These are phyloP conservation scores for Ferrisia virgata DNA, from an alignment of 2,888 invertebrate species.

Conservation along the genomic window DNA sequence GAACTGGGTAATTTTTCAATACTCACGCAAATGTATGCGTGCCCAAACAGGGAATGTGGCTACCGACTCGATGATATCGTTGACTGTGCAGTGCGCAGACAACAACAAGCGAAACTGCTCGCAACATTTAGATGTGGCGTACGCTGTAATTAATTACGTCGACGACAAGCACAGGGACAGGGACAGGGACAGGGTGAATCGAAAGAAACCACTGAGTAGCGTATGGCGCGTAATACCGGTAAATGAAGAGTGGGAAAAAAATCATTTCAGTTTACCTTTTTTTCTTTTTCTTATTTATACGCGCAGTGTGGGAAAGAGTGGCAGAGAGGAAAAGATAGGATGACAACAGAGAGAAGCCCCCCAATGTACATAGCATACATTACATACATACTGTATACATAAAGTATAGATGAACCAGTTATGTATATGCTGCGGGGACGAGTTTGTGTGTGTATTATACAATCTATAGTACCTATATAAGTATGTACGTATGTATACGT, in stretches of 20 bases:
- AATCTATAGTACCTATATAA: too few relatives aligned
- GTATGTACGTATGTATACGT: constrained; percentile 8
- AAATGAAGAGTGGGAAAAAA: neutral
- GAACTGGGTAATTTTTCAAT: constrained; percentile 1
- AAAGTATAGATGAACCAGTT: constrained; percentile 3
- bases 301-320: neutral
- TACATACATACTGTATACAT: too few relatives aligned
- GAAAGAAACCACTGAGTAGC: neutral
- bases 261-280: neutral
- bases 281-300: too few relatives aligned
- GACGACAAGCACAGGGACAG: too few relatives aligned
- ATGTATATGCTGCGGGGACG: constrained; percentile 1
- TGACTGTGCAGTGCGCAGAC: neutral
- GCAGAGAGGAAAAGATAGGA: neutral
- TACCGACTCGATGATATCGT: too few relatives aligned
- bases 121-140: neutral
- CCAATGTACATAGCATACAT: too few relatives aligned
- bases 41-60: neutral
- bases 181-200: constrained; percentile 12
- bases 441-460: constrained; percentile 8
- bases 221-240: constrained; percentile 12
- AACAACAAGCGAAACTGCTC: neutral
- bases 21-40: neutral
- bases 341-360: neutral
- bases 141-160: neutral